These are phyloP conservation scores for Phalacrocorax aristotelis DNA, from an alignment of 2,113 vertebrate genomes.

Conservation along the genomic window DNA sequence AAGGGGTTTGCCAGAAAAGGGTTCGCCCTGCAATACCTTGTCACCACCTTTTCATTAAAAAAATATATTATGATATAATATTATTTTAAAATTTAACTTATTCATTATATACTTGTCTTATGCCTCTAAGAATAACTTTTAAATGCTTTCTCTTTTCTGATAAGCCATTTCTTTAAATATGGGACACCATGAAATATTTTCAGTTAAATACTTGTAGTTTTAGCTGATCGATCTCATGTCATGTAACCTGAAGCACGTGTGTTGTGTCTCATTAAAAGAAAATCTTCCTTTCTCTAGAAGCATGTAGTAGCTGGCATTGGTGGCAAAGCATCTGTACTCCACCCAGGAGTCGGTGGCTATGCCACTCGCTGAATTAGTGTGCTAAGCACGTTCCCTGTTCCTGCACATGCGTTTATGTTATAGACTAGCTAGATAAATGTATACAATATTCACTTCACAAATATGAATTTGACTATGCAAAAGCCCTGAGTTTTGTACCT, in stretches of 20 bases:
- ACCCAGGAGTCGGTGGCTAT: neutral
- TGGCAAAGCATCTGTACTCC: neutral
- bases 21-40: neutral
- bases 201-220: neutral
- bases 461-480: neutral
- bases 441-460: neutral
- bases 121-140: neutral
- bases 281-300: neutral
- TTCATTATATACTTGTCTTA: neutral
- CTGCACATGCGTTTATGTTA: neutral
- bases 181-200: neutral
- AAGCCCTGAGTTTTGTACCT: neutral
- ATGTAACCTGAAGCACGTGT: neutral
- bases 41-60: constrained; percentile 22
- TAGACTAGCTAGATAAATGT: neutral
- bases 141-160: neutral
- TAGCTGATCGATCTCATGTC: neutral
- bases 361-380: neutral
- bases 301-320: neutral
- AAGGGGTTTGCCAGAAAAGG: neutral
- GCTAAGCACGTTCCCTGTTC: neutral
- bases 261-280: neutral
- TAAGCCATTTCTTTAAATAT: neutral
- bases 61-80: neutral
- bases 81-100: neutral